Evolutionary conservation across 2,888 invertebrate species (phyloP).

Genomic region (Hipparchia semele): DNA sequence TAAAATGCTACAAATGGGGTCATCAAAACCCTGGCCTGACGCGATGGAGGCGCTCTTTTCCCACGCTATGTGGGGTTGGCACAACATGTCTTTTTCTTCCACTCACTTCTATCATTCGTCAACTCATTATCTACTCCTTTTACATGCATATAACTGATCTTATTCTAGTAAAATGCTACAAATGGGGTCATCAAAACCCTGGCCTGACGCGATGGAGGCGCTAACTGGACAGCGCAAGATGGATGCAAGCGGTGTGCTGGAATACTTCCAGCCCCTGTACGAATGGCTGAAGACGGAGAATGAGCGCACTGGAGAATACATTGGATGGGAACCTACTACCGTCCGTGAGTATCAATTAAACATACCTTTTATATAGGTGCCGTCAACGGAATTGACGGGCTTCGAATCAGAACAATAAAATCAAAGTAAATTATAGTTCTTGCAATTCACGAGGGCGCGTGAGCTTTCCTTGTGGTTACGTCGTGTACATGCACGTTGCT

Average conservation of each 20-base stretch:
- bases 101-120: too few relatives aligned
- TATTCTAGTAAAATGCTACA: conserved; percentile 82
- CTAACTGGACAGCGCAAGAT: conserved; percentile 87
- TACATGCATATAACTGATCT: not conserved
- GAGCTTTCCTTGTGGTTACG: too few relatives aligned
- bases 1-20: conserved; percentile 85
- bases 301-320: conserved; percentile 80
- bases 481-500: too few relatives aligned
- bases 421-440: too few relatives aligned
- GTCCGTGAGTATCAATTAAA: conserved; percentile 63
- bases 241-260: conserved; percentile 87
- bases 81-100: too few relatives aligned
- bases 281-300: conserved; percentile 87
- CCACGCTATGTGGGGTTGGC: too few relatives aligned
- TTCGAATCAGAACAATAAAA: too few relatives aligned
- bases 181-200: conserved; percentile 86
- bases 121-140: too few relatives aligned
- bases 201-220: conserved; percentile 89
- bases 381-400: too few relatives aligned
- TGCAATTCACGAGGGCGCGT: too few relatives aligned
- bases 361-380: too few relatives aligned
- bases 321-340: conserved; percentile 82
- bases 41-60: conserved; percentile 85
- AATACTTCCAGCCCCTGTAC: conserved; percentile 88
- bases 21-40: conserved; percentile 88